These are phyloP conservation scores for Gymnopithys bicolor DNA, from an alignment of 2,797 vertebrate species.

Conservation along the genomic window DNA sequence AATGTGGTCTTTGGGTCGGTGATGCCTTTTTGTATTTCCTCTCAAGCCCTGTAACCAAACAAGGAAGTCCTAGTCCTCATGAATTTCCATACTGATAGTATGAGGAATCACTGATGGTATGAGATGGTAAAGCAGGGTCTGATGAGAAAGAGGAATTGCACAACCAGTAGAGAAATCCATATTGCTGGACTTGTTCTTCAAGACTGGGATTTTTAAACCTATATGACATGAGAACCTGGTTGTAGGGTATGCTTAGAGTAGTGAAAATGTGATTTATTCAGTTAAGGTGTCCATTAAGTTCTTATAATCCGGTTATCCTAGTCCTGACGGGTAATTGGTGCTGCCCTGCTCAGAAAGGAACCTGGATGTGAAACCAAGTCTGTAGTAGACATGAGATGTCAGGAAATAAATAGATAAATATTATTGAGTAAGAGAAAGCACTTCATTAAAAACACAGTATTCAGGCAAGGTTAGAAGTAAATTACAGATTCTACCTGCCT, in stretches of 20 bases:
- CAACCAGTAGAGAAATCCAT: neutral
- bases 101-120: neutral
- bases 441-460: conserved; percentile 45
- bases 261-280: neutral
- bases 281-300: neutral
- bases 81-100: neutral
- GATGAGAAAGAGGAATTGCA: neutral
- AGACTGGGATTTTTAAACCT: neutral
- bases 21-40: neutral
- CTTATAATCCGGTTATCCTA: neutral
- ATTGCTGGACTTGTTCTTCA: neutral
- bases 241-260: neutral
- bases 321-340: neutral
- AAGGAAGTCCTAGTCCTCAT: neutral
- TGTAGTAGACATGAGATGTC: neutral
- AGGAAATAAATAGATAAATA: conserved; percentile 34
- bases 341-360: conserved; percentile 2
- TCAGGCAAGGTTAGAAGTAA: conserved; percentile 48
- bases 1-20: neutral
- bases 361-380: neutral
- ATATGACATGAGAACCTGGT: neutral
- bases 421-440: neutral
- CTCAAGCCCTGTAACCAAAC: neutral
- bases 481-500: conserved; percentile 47
- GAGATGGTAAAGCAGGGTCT: neutral